Evolutionary conservation across 2,113 vertebrate genomes (phyloP), one percentile per base, ranked within the genome.

Genomic region (Carlito syrichta): DNA sequence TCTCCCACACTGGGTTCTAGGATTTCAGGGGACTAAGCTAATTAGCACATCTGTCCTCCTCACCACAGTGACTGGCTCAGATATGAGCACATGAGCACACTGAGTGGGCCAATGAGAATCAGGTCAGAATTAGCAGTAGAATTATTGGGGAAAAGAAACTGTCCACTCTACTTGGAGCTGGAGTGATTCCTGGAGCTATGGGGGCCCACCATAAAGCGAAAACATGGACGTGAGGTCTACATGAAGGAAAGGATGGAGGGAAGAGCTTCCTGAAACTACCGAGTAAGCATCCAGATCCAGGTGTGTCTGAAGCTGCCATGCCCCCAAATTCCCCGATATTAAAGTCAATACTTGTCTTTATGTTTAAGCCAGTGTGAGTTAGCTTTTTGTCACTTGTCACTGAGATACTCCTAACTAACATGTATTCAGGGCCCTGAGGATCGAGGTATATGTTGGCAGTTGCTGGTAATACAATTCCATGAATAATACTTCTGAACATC

Each of bases 401-500:
- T 83, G 66, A 56, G 71, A 52, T 14, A 87, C n/a, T 83, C 48
- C 48, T 68, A 66, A 86, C 27, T 88, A 54, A 76, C 50, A 35
- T 43, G 19, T 62, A 45, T 86, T 94, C 30, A 77, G 25, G 52
- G 30, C 11, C 48, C 54, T 69, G 38, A 35, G 8, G 43, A 91
- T 48, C 32, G 71, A 92, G 56, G 40, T 52, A 40, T 38, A 86
- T 77, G 23, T 60, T 89, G 74, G 86, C 45, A 74, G n/a, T 25
- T 32, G 30, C 52, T 45, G 56, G 40, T 45, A 23, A 11, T 77
- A 27, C 77, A 74, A 78, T 89, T 82, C 40, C 58, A 90, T 40
- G 50, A 89, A 87, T 63, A 93, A 60, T 66, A 81, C 71, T 95
- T 35, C 85, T 40, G 35, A 77, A 96, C 23, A 74, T 78, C 89